Conservation (phyloP, 92 coral and sea anemone species). For the Muricea muricata region DNA sequence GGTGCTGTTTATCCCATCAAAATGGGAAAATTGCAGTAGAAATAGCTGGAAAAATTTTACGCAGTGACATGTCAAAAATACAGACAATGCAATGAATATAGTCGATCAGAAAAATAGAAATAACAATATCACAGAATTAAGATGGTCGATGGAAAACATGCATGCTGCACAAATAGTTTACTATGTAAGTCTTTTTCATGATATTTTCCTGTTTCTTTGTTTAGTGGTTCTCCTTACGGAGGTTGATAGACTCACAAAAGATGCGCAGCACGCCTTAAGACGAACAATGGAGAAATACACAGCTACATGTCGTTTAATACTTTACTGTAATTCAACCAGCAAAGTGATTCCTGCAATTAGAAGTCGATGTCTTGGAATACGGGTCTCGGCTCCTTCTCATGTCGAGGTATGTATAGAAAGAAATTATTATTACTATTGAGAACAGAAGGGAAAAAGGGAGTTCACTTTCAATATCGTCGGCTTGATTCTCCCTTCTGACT, state of each 20-base stretch:
- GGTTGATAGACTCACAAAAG: slow-evolving; percentile 96
- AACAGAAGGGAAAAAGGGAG: background rate
- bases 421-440: background rate
- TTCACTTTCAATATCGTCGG: no score
- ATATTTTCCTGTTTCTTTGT: background rate
- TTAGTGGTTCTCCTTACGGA: slow-evolving; percentile 96
- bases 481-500: no score
- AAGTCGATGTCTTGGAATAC: slow-evolving; percentile 96
- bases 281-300: slow-evolving; percentile 99
- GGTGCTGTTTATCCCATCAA: no score
- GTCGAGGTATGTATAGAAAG: slow-evolving; percentile 73
- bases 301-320: slow-evolving; percentile 90
- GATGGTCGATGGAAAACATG: no score
- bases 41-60: no score
- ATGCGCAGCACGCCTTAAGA: slow-evolving; percentile 97
- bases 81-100: no score
- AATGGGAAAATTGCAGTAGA: no score
- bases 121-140: no score
- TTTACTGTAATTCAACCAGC: slow-evolving; percentile 97
- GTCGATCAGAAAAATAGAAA: no score
- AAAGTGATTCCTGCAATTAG: slow-evolving; percentile 99
- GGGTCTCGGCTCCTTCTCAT: slow-evolving; percentile 92
- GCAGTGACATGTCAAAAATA: no score
- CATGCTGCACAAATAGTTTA: no score
- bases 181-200: no score